These are phyloP conservation scores for Glossosoma conforme DNA, from an alignment of 1,140 invertebrate species.

Conservation along the genomic window DNA sequence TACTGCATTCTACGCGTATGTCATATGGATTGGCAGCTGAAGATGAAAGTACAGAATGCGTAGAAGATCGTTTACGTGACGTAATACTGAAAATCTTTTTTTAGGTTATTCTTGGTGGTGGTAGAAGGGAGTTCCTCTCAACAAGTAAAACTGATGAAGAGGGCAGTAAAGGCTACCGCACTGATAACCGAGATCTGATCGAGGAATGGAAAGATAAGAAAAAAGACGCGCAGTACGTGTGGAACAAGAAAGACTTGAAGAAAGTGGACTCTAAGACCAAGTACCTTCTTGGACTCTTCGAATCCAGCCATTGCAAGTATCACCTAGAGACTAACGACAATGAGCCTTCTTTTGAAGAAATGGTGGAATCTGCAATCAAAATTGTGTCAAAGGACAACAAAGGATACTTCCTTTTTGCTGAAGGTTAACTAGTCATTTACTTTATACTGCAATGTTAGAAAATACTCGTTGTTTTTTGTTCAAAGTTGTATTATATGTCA, in stretches of 20 bases:
- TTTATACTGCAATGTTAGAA: too few relatives aligned
- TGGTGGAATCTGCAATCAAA: constrained; percentile 75
- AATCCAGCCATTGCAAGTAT: constrained; percentile 50
- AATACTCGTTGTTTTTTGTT: too few relatives aligned
- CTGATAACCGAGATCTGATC: constrained; percentile 47
- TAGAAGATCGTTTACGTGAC: too few relatives aligned
- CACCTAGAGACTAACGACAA: constrained; percentile 50
- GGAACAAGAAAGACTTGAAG: constrained; percentile 52
- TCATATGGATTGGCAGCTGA: too few relatives aligned
- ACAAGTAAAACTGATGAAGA: constrained; percentile 42
- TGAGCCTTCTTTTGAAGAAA: constrained; percentile 67
- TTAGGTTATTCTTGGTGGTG: constrained; percentile 66
- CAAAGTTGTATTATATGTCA: too few relatives aligned
- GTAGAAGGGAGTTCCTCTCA: constrained; percentile 55
- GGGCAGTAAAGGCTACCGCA: constrained; percentile 47
- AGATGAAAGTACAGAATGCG: too few relatives aligned
- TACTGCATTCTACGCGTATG: too few relatives aligned
- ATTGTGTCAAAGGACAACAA: constrained; percentile 62
- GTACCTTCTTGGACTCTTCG: constrained; percentile 49
- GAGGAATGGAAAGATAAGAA: constrained; percentile 44
- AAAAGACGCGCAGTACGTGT: constrained; percentile 52
- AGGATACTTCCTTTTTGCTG: constrained; percentile 67
- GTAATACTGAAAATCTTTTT: too few relatives aligned
- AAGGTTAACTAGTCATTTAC: too few relatives aligned
- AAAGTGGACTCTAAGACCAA: constrained; percentile 35